Conservation (phyloP, 2,113 vertebrate species). For the Xiphophorus couchianus region DNA sequence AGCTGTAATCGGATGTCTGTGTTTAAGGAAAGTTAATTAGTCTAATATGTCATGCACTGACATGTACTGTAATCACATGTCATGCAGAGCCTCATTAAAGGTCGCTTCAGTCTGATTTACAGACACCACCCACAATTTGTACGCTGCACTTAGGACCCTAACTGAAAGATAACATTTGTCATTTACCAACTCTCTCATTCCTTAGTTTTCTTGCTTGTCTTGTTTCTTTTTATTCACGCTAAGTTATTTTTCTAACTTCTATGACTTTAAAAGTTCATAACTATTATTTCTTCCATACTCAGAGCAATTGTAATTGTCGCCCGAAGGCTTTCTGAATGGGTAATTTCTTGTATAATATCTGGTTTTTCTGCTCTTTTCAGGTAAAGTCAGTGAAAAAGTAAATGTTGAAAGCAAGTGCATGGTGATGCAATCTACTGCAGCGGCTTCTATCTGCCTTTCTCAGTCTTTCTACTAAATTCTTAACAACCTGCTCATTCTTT, state of each 20-base stretch:
- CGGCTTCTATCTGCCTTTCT: neutral
- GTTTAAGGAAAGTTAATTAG: neutral
- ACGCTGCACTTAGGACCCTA: neutral
- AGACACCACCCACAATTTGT: neutral
- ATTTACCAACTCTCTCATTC: neutral
- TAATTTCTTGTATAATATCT: neutral
- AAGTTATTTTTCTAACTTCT: too few species aligned
- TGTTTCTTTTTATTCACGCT: neutral
- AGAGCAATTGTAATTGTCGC: neutral
- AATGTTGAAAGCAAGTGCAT: neutral
- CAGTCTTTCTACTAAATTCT: neutral
- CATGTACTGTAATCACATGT: neutral
- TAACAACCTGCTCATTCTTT: neutral
- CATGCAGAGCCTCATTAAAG: neutral
- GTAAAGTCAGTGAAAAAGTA: neutral
- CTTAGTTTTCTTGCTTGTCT: neutral
- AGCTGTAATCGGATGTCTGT: neutral
- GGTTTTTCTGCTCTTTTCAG: neutral
- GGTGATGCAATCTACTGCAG: neutral
- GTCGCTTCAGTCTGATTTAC: slow-evolving; percentile 1
- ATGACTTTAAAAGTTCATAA: too few species aligned
- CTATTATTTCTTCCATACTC: too few species aligned
- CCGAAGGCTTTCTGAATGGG: neutral
- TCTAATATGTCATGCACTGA: neutral
- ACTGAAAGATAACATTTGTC: neutral